Evolutionary conservation across 1,140 invertebrate species (phyloP), one percentile per base, ranked within the genome.

Genomic region (Pachypeltis micranthus): DNA sequence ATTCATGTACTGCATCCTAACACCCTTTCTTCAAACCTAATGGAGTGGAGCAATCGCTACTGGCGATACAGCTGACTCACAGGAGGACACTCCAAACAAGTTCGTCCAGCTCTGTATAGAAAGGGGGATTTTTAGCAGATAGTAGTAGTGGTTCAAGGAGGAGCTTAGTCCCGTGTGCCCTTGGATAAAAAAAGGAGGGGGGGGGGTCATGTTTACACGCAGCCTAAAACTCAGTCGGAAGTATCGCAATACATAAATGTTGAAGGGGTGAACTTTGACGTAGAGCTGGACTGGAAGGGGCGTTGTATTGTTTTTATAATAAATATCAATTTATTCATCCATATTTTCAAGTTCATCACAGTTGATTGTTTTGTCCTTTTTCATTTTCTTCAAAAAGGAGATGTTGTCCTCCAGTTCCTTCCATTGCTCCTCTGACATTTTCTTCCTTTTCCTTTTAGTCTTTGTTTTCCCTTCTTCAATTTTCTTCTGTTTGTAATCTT

Each of bases 341-440:
- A 10, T 39, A 10, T 10, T 7, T 10, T 65, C 59, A 14, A 61
- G 12, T 21, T 62, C 64, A 3, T 65, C 64, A 16, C 29, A 1
- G 12, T 61, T 54, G 54, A 55, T 28, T 16, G 61, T 58, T 63
- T 94, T 95, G 70, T 88, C 86, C 70, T 85, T 91, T 72, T 94
- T 95, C 0, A 93, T 76, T 71, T 91, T 93, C 72, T 95, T 96
- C 21, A 95, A 79, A 29, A 96, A 75, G 1, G 84, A 81, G 51
- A 90, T 82, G 74, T 96, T 92, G 65, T 84, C 85, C 3, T 83
- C 84, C 27, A 96, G 73, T 70, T 95, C 91, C 54, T 88, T 81
- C n/a, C 91, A 72, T 67, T 96, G 90, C 66, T 90, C 85, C 67
- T 87, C 79, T 23, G 80, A 83, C 29, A 83, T 77, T 62, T 80